Evolutionary conservation across 2,888 invertebrate genomes (phyloP).

Genomic region (Melinaea menophilus): DNA sequence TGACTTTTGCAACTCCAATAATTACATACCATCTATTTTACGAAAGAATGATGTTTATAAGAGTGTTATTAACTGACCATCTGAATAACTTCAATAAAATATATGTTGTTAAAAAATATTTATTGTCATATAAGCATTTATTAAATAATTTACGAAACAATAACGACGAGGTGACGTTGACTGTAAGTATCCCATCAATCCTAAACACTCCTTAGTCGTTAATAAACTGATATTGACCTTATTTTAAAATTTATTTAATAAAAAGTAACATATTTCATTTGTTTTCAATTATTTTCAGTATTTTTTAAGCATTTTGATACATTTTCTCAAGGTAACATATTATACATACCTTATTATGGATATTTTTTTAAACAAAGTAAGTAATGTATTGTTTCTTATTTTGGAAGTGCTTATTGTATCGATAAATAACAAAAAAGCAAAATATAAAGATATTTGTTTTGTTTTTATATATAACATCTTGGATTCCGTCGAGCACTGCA

Average conservation of each 20-base stretch:
- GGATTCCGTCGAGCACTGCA: too few relatives aligned
- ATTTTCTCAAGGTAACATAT: not conserved
- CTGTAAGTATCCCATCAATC: not conserved
- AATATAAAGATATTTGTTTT: too few relatives aligned
- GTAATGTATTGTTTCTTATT: not conserved
- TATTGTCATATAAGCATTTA: conserved; percentile 7
- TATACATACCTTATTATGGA: not conserved
- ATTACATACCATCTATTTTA: not conserved
- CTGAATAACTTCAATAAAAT: not conserved
- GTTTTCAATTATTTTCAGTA: conserved; percentile 2
- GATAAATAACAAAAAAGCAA: too few relatives aligned
- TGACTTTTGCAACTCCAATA: not conserved
- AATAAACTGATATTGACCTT: not conserved
- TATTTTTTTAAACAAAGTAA: not conserved
- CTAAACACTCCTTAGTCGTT: not conserved
- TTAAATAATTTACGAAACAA: conserved; percentile 1
- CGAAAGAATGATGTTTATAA: not conserved
- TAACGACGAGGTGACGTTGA: not conserved
- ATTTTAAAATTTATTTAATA: too few relatives aligned
- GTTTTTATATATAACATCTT: too few relatives aligned
- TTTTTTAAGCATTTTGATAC: not conserved
- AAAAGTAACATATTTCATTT: too few relatives aligned
- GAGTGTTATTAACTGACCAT: not conserved
- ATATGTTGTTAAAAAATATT: not conserved
- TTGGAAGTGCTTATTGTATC: too few relatives aligned